Base-by-base conservation (phyloP, 1,140 invertebrate species). In the roundworm (Caenorhabditis elegans) region DNA sequence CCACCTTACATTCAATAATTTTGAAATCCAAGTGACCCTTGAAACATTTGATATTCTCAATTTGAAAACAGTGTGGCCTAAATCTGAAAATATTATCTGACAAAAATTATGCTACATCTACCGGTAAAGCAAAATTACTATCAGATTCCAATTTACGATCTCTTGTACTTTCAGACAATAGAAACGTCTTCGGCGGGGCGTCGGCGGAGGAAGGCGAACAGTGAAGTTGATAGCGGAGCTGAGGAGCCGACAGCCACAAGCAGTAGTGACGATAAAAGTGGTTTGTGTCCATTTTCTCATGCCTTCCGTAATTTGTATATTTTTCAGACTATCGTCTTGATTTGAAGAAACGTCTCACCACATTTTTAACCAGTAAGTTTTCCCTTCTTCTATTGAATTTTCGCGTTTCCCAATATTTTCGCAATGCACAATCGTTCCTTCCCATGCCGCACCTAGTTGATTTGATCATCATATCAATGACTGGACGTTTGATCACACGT, bases 141-240 rank as follows among this genome's bases (percentile, higher is more conserved):
- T 22, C 13, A 26, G 19, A 43, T 11, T 31, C 13, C 39, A 13
- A 43, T 70, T n/a, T n/a, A n/a, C n/a, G 34, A 43, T 22, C 39
- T 10, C 34, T 17, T 8, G 22, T 70, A 22, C 1, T 70, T 70
- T 70, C 60, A 70, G 60, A 70, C 60, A 70, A 70, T 70, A 36
- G 60, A 70, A 70, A 70, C 60, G 60, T 70, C 60, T 70, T 70
- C 60, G 60, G 34, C 60, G 60, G 60, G 60, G 60, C 60, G 60
- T 39, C 60, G 60, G 60, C 60, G 60, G 19, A 70, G 43, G 60
- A 70, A 70, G 60, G 60, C 60, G 60, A 70, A 70, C n/a, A 70
- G 60, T 70, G 60, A 70, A 70, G 60, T 70, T 8, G 60, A 70
- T 22, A 70, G 60, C 39, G 60, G 60, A 36, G 60, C 60, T 6